These are phyloP conservation scores for Hypena proboscidalis DNA, from an alignment of 2,888 invertebrate genomes.

Conservation along the genomic window DNA sequence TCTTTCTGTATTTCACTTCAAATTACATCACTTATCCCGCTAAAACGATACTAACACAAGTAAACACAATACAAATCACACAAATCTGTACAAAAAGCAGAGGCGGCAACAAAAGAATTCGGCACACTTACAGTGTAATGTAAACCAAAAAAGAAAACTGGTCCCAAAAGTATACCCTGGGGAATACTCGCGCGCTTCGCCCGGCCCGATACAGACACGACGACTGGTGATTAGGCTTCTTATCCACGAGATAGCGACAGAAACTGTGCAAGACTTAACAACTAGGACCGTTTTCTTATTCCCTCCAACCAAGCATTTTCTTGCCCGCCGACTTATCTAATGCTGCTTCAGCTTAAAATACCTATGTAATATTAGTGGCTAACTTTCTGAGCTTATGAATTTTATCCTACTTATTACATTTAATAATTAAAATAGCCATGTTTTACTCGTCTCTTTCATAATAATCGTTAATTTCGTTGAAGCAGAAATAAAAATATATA, in stretches of 20 bases:
- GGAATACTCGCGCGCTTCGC: constrained; percentile 75
- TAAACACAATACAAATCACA: constrained; percentile 70
- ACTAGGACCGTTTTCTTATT: constrained; percentile 85
- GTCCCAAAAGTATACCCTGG: constrained; percentile 82
- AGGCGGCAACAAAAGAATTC: constrained; percentile 80
- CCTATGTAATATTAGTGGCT: constrained; percentile 70
- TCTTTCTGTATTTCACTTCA: constrained; percentile 19
- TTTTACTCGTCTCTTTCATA: constrained; percentile 11
- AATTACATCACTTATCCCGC: constrained; percentile 36
- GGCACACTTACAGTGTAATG: constrained; percentile 83
- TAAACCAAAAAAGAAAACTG: constrained; percentile 84
- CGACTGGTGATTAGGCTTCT: constrained; percentile 85
- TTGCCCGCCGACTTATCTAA: constrained; percentile 81
- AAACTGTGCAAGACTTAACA: constrained; percentile 85
- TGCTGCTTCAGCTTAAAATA: constrained; percentile 75
- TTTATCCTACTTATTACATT: constrained; percentile 45
- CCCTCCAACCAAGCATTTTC: constrained; percentile 81
- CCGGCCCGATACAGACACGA: constrained; percentile 83
- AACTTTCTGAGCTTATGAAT: constrained; percentile 68
- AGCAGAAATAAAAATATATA: constrained; percentile 44
- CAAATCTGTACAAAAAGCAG: constrained; percentile 75
- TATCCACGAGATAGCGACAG: constrained; percentile 84
- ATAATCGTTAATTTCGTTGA: constrained; percentile 8
- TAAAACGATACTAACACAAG: constrained; percentile 52
- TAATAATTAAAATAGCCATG: constrained; percentile 37